A percentile compares a stretch with the other conserved stretches of the same genome.
phyloP scores from a whole-genome alignment of 2,888 invertebrate genomes.

The Aphodius sticticus region DNA sequence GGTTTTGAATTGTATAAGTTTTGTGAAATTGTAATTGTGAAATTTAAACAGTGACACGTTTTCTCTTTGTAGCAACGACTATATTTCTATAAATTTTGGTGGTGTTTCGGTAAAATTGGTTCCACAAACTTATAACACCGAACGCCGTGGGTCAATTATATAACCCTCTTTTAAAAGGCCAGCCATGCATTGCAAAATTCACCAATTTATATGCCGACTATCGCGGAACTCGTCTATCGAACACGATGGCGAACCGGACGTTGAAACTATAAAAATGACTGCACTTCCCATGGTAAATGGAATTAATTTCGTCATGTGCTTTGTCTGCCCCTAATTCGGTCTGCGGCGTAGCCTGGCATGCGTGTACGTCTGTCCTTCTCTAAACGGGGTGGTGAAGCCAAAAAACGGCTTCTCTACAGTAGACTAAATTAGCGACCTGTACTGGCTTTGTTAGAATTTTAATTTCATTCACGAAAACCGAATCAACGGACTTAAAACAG shows the following conservation, averaged over 20 bases:
- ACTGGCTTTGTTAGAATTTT: too few relatives aligned
- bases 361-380: constrained; percentile 20
- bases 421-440: too few relatives aligned
- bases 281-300: constrained; percentile 37
- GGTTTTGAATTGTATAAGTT: too few relatives aligned
- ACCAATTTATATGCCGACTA: constrained; percentile 38
- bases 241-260: constrained; percentile 34
- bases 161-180: constrained; percentile 12
- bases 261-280: constrained; percentile 36
- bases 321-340: constrained; percentile 23
- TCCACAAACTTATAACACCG: background rate
- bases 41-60: too few relatives aligned
- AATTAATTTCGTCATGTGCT: constrained; percentile 37
- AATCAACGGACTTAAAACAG: too few relatives aligned
- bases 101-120: background rate
- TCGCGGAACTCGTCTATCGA: constrained; percentile 31
- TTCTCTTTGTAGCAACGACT: too few relatives aligned
- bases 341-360: constrained; percentile 6
- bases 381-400: background rate
- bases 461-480: too few relatives aligned
- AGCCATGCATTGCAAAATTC: constrained; percentile 37
- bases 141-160: background rate
- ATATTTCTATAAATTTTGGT: background rate
- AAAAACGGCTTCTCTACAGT: background rate
- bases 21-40: too few relatives aligned